Evolutionary conservation across 2,888 invertebrate genomes (phyloP).

Genomic region (Gymnoscelis rufifasciata): DNA sequence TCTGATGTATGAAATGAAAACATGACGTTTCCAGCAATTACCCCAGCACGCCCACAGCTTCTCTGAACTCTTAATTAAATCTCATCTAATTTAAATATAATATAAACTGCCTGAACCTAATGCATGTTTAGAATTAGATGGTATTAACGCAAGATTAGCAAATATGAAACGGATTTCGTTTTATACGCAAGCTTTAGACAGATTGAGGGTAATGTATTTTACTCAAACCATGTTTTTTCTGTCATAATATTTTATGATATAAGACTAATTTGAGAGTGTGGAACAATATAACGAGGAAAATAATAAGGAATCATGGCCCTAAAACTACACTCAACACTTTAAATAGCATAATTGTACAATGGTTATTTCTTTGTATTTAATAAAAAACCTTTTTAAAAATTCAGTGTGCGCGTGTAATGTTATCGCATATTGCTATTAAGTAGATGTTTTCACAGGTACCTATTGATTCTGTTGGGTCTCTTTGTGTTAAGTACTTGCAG

Average conservation of each 20-base stretch:
- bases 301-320: too few species aligned
- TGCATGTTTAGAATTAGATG: conserved; percentile 8
- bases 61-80: conserved; percentile 26
- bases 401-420: too few species aligned
- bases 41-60: conserved; percentile 25
- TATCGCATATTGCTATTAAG: too few species aligned
- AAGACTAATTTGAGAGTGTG: neutral
- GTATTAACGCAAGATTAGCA: conserved; percentile 1
- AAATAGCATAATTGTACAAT: too few species aligned
- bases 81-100: conserved; percentile 28
- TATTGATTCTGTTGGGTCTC: too few species aligned
- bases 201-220: neutral
- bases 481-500: too few species aligned
- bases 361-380: too few species aligned
- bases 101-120: conserved; percentile 14
- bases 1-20: conserved; percentile 5
- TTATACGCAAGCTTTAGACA: neutral
- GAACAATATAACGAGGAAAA: neutral
- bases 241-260: too few species aligned
- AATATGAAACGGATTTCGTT: neutral
- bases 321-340: too few species aligned
- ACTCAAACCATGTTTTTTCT: too few species aligned
- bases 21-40: conserved; percentile 20
- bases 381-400: too few species aligned
- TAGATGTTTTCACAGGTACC: too few species aligned